Evolutionary conservation across 2,797 vertebrate species (phyloP), one percentile per base, ranked within the genome.

Genomic region (Ptychobarbus kaznakovi): DNA sequence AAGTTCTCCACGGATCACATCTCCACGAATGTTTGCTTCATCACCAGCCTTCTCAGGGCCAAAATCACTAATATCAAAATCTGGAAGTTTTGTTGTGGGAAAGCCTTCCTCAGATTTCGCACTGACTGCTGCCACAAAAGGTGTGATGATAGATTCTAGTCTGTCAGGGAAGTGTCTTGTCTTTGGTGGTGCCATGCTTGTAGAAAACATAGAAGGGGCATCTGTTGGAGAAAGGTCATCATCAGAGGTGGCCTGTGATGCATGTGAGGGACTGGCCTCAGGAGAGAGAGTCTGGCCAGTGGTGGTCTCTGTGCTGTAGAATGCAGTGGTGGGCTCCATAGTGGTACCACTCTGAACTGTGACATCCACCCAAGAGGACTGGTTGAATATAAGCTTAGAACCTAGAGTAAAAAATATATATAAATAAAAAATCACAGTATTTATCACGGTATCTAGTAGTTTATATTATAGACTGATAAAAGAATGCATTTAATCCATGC

Each of bases 171-270:
- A 5, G 20, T 78, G 86, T 81, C 89, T 91, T 76, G 87, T 78
- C 6, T 69, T 92, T 66, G 92, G 91, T 79, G 93, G 93, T 86
- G 91, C 88, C 96, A 96, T 96, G 90, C 94, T 95, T 83, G 95
- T 92, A 25, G 96, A 96, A 89, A 96, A 96, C 96, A 96, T 95
- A 46, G 83, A 96, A 46, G 94, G 89, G 58, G 86, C 73, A 49
- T 93, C 86, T 79, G 91, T 86, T 44, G 82, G 46, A 88, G 49
- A 49, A 5, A 85, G 56, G 13, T 38, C 28, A 53, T 73, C 56
- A 79, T 79, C 32, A 69, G 58, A 75, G 13, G 68, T 68, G 18
- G 15, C 1, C 15, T 63, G 65, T 76, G 75, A 78, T 25, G 65
- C 49, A 15, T 61, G 20, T 46, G 81, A 75, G 53, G 44, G 15